phyloP scores from a whole-genome alignment of 2,888 invertebrate genomes.

The Patella depressa region DNA sequence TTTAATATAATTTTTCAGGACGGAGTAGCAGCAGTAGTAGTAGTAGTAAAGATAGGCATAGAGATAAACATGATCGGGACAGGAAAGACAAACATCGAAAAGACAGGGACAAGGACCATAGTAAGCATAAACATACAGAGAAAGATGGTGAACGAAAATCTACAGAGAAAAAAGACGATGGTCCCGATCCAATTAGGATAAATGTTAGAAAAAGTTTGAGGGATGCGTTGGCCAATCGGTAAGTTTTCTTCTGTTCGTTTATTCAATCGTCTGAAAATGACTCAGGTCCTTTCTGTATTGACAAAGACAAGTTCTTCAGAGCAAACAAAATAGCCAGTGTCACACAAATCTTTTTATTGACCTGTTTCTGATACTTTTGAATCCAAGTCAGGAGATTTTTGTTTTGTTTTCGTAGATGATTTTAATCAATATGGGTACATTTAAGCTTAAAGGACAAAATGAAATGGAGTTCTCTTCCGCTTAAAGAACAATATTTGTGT shows the following conservation, averaged over 20 bases:
- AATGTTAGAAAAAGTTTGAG: conserved; percentile 86
- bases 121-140: conserved; percentile 9
- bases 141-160: conserved; percentile 19
- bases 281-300: too few relatives aligned
- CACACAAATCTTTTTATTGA: too few relatives aligned
- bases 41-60: conserved; percentile 13
- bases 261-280: too few relatives aligned
- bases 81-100: conserved; percentile 8
- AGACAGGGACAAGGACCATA: conserved; percentile 12
- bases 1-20: background rate
- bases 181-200: conserved; percentile 75
- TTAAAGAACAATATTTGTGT: too few relatives aligned
- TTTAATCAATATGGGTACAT: too few relatives aligned
- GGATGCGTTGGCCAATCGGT: conserved; percentile 66
- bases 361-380: too few relatives aligned
- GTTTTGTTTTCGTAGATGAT: too few relatives aligned
- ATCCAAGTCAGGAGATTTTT: too few relatives aligned
- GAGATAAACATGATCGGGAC: conserved; percentile 8
- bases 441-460: too few relatives aligned
- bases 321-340: too few relatives aligned
- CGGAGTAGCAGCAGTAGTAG: conserved; percentile 29
- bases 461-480: too few relatives aligned
- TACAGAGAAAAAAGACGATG: conserved; percentile 34
- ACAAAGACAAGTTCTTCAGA: too few relatives aligned
- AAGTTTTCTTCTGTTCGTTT: background rate